These are phyloP conservation scores for Sesia apiformis DNA, from an alignment of 2,888 invertebrate species.

Conservation along the genomic window DNA sequence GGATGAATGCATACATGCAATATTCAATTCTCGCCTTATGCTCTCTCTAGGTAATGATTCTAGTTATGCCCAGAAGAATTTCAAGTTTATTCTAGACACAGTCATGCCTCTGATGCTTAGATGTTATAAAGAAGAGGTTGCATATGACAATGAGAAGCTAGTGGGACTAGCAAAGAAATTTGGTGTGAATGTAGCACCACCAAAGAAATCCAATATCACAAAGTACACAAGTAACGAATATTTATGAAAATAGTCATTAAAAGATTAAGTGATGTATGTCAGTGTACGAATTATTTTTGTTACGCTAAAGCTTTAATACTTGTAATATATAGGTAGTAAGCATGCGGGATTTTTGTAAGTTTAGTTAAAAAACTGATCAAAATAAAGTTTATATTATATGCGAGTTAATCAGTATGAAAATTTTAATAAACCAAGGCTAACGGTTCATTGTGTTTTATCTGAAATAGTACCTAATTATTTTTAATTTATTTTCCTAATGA, in stretches of 20 bases:
- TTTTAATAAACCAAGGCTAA: constrained; percentile 61
- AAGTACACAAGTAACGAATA: constrained; percentile 82
- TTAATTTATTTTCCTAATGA: too few species aligned
- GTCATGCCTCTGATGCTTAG: constrained; percentile 78
- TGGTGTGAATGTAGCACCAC: constrained; percentile 65
- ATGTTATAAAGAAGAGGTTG: constrained; percentile 75
- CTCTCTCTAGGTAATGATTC: constrained; percentile 61
- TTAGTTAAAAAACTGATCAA: constrained; percentile 70
- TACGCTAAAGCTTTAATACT: constrained; percentile 70
- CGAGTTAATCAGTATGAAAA: constrained; percentile 64
- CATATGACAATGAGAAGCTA: constrained; percentile 74
- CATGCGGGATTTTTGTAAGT: constrained; percentile 68
- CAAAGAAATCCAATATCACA: constrained; percentile 76
- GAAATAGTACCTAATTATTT: too few species aligned
- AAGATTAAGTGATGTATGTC: constrained; percentile 25
- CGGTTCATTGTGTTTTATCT: constrained; percentile 19
- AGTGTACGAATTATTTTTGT: constrained; percentile 60
- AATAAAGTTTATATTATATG: constrained; percentile 66
- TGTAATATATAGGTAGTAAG: constrained; percentile 70
- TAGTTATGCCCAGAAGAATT: constrained; percentile 76
- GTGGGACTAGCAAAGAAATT: constrained; percentile 69
- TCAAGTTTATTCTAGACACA: constrained; percentile 79
- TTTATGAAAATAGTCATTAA: constrained; percentile 63
- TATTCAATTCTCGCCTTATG: constrained; percentile 83
- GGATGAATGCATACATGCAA: constrained; percentile 81